These are phyloP conservation scores for Heliconius hewitsoni DNA, from an alignment of 1,140 invertebrate species.

Conservation along the genomic window DNA sequence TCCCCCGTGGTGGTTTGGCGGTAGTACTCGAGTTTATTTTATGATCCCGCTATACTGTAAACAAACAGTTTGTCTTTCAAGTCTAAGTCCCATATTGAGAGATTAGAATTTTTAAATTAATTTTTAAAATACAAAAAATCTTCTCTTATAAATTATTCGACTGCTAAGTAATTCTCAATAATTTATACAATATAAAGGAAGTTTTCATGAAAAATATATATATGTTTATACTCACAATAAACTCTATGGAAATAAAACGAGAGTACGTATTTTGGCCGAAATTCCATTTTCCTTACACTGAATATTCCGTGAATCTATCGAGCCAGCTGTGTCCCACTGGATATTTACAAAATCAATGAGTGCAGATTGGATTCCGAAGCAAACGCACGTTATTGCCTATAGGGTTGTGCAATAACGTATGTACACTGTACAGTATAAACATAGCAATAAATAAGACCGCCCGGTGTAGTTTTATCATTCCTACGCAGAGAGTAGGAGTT, in stretches of 20 bases:
- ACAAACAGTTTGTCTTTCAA: too few relatives aligned
- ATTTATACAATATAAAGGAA: not conserved
- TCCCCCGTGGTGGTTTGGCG: too few relatives aligned
- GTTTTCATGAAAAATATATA: not conserved
- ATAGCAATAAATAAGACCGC: not conserved
- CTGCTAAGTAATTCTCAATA: not conserved
- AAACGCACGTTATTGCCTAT: constrained; percentile 21
- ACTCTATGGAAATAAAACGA: constrained; percentile 13
- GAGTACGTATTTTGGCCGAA: constrained; percentile 20
- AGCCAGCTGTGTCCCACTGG: constrained; percentile 29
- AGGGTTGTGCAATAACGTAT: constrained; percentile 19
- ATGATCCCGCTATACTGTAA: too few relatives aligned
- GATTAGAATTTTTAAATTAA: not conserved
- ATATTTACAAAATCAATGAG: constrained; percentile 40
- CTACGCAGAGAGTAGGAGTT: not conserved
- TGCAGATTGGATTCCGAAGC: constrained; percentile 35
- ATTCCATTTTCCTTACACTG: constrained; percentile 23
- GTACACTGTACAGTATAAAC: not conserved
- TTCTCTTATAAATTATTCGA: too few relatives aligned
- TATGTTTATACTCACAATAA: not conserved
- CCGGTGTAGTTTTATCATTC: not conserved
- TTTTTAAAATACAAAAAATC: not conserved
- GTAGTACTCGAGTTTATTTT: too few relatives aligned
- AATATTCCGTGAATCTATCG: constrained; percentile 34
- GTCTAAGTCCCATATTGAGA: too few relatives aligned